Percentiles rank a stretch among this genome's conserved stretches.
phyloP scores from a whole-genome alignment of 2,888 invertebrate species.

The Ennomos erosarius region DNA sequence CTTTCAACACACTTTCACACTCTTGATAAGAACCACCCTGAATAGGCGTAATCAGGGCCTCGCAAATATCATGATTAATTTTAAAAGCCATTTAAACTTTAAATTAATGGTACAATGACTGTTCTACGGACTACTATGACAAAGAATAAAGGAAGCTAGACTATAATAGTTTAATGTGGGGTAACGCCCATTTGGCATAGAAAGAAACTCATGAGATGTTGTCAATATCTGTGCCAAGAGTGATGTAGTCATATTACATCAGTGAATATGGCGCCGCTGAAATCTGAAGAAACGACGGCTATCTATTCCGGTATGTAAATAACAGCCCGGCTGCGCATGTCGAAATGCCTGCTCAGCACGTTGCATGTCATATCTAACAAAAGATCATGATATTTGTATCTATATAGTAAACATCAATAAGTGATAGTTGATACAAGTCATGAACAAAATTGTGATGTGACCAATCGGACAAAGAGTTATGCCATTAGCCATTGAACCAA shows the following conservation, averaged over 20 bases:
- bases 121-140: conserved; percentile 41
- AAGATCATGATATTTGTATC: background rate
- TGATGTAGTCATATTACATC: conserved; percentile 45
- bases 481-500: conserved; percentile 11
- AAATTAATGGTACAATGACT: conserved; percentile 50
- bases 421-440: conserved; percentile 10
- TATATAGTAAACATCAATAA: background rate
- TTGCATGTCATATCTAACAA: conserved; percentile 1
- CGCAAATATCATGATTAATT: conserved; percentile 36
- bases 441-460: background rate
- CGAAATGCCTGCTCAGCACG: conserved; percentile 10
- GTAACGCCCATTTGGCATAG: conserved; percentile 56
- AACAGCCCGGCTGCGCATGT: conserved; percentile 12
- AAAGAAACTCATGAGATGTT: conserved; percentile 48
- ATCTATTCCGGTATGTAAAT: conserved; percentile 24
- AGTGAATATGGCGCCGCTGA: conserved; percentile 27
- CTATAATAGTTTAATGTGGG: conserved; percentile 30
- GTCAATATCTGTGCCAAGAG: conserved; percentile 52
- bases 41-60: conserved; percentile 20
- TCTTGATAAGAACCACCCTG: conserved; percentile 25
- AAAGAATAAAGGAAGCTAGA: conserved; percentile 56
- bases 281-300: conserved; percentile 13
- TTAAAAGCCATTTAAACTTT: conserved; percentile 43
- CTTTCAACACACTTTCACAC: conserved; percentile 30
- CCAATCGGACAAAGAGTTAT: conserved; percentile 20